phyloP scores from a whole-genome alignment of 2,797 vertebrate species.

The Manis crassicaudata region DNA sequence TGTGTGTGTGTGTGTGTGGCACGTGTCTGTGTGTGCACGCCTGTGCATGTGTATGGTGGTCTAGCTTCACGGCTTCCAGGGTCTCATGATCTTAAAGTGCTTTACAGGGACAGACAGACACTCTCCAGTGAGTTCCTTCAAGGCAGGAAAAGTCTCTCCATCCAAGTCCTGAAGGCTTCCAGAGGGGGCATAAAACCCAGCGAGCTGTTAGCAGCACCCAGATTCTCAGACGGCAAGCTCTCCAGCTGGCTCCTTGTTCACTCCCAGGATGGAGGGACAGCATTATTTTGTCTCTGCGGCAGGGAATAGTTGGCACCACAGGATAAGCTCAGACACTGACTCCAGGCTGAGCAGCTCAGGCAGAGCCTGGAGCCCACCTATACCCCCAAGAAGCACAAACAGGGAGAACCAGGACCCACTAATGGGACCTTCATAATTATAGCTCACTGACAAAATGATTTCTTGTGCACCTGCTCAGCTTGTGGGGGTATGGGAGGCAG shows the following conservation, averaged over 20 bases:
- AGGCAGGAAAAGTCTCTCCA: neutral
- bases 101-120: neutral
- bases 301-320: neutral
- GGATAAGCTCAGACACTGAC: neutral
- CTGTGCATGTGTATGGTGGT: rapidly evolving
- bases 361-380: neutral
- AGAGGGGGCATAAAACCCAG: neutral
- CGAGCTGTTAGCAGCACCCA: neutral
- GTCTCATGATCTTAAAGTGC: neutral
- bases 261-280: neutral
- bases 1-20: neutral
- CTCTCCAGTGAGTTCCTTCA: neutral
- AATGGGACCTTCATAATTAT: rapidly evolving
- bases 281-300: neutral
- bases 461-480: neutral
- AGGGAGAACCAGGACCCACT: neutral
- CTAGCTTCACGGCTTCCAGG: neutral
- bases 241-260: neutral
- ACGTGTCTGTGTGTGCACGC: too few species aligned
- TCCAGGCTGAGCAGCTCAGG: neutral
- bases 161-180: neutral
- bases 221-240: neutral
- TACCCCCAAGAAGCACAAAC: neutral
- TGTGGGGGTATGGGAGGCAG: too few species aligned
- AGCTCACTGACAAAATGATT: neutral